phyloP scores from a whole-genome alignment of 2,888 invertebrate genomes.

The Eurytoma californica region DNA sequence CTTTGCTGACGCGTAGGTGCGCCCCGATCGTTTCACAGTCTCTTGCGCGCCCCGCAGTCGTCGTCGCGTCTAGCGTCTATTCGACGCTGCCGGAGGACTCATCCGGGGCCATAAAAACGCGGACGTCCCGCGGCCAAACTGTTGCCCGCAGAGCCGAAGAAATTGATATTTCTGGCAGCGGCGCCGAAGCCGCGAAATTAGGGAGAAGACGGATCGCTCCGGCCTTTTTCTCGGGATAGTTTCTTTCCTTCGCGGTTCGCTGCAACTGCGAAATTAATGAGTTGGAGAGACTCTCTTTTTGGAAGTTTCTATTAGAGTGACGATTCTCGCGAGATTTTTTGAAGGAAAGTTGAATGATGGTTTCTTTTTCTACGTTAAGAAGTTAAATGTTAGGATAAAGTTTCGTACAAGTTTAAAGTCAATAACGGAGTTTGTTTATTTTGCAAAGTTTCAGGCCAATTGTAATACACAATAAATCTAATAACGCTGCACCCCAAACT shows the following conservation, averaged over 20 bases:
- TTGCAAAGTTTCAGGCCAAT: conserved; percentile 1
- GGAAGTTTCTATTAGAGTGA: too few relatives aligned
- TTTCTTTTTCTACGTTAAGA: too few relatives aligned
- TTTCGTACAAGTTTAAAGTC: too few relatives aligned
- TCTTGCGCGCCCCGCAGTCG: neutral
- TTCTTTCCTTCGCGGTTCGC: neutral
- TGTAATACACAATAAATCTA: neutral
- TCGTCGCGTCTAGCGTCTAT: conserved; percentile 1
- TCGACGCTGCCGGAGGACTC: conserved; percentile 56
- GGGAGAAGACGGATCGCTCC: conserved; percentile 47
- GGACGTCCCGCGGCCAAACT: conserved; percentile 65
- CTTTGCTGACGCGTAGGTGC: neutral
- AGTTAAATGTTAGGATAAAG: too few relatives aligned
- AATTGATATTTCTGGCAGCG: conserved; percentile 70
- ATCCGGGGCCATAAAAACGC: conserved; percentile 59
- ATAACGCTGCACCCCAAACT: neutral
- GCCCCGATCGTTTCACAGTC: neutral
- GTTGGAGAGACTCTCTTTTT: too few relatives aligned
- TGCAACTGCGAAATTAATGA: too few relatives aligned
- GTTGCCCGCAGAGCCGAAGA: conserved; percentile 64
- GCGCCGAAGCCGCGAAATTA: conserved; percentile 52
- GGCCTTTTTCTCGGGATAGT: neutral
- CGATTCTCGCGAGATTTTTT: too few relatives aligned
- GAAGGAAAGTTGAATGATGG: too few relatives aligned
- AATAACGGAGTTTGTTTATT: neutral